These are phyloP conservation scores for Paralichthys olivaceus DNA, from an alignment of 2,113 vertebrate genomes.

Conservation along the genomic window DNA sequence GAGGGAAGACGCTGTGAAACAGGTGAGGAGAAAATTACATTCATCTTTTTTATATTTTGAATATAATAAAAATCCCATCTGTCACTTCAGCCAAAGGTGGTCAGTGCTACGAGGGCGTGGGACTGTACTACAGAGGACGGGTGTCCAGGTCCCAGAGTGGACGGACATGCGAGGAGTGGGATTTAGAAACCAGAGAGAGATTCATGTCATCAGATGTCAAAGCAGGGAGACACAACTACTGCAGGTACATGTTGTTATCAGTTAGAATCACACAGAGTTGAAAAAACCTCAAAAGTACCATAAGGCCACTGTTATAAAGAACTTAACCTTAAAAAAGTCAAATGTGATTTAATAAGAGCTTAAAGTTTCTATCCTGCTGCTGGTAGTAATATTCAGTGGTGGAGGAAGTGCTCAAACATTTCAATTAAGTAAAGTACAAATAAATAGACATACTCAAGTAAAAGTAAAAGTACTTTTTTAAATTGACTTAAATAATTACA, in stretches of 20 bases:
- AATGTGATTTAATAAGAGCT: too few species aligned
- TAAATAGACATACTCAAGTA: too few species aligned
- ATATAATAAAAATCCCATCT: background rate
- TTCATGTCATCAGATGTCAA: constrained; percentile 41
- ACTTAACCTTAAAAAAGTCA: too few species aligned
- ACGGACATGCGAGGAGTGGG: constrained; percentile 68
- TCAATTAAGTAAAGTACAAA: too few species aligned
- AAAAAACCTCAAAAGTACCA: too few species aligned
- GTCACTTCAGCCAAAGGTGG: constrained; percentile 6
- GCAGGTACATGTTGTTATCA: constrained; percentile 72
- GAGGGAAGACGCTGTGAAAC: constrained; percentile 70
- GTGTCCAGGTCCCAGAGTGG: constrained; percentile 59
- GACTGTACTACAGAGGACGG: constrained; percentile 68
- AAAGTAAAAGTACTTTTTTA: too few species aligned
- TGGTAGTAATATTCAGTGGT: too few species aligned
- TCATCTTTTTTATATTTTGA: background rate
- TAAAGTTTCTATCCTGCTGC: too few species aligned
- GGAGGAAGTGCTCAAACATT: too few species aligned
- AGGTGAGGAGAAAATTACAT: constrained; percentile 40
- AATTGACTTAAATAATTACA: too few species aligned
- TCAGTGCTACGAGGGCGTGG: constrained; percentile 68
- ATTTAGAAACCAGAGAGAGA: constrained; percentile 19
- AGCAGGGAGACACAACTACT: constrained; percentile 80
- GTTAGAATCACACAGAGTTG: too few species aligned
- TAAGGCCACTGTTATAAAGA: too few species aligned